A percentile compares a stretch with the other conserved stretches of the same genome.
These are phyloP conservation scores for Cremastobaeus sp. DNA, from an alignment of 2,888 invertebrate species.

Conservation along the genomic window DNA sequence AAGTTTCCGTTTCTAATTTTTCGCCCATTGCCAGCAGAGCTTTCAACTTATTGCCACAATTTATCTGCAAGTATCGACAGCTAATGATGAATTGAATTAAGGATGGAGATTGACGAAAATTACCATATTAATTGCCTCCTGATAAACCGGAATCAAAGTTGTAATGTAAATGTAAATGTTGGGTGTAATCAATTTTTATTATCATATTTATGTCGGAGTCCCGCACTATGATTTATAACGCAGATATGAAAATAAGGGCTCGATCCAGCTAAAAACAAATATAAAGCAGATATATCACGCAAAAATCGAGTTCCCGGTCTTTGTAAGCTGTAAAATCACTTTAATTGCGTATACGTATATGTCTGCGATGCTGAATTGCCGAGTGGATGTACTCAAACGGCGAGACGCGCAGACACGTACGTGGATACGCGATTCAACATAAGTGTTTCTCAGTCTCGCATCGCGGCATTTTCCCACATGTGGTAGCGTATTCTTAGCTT, in stretches of 20 bases:
- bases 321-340: slow-evolving; percentile 42
- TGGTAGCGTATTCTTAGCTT: slow-evolving; percentile 53
- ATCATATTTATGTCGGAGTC: background rate
- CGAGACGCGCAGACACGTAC: slow-evolving; percentile 25
- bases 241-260: slow-evolving; percentile 23
- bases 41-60: too few species aligned
- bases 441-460: slow-evolving; percentile 64
- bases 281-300: slow-evolving; percentile 19
- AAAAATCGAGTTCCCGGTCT: slow-evolving; percentile 29
- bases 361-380: slow-evolving; percentile 6
- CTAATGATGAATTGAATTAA: too few species aligned
- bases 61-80: too few species aligned
- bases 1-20: slow-evolving; percentile 2
- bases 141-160: too few species aligned
- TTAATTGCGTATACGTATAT: slow-evolving; percentile 42
- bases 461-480: slow-evolving; percentile 62
- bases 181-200: too few species aligned
- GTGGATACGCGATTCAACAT: slow-evolving; percentile 49
- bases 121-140: too few species aligned
- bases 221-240: slow-evolving; percentile 21
- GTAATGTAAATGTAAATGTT: too few species aligned
- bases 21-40: too few species aligned
- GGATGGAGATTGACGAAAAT: too few species aligned
- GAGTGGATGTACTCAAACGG: slow-evolving; percentile 26
- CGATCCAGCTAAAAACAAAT: slow-evolving; percentile 14